Percentiles rank a stretch among this genome's conserved stretches.
phyloP scores from a whole-genome alignment of 2,888 invertebrate species.

The Brassicogethes aeneus region DNA sequence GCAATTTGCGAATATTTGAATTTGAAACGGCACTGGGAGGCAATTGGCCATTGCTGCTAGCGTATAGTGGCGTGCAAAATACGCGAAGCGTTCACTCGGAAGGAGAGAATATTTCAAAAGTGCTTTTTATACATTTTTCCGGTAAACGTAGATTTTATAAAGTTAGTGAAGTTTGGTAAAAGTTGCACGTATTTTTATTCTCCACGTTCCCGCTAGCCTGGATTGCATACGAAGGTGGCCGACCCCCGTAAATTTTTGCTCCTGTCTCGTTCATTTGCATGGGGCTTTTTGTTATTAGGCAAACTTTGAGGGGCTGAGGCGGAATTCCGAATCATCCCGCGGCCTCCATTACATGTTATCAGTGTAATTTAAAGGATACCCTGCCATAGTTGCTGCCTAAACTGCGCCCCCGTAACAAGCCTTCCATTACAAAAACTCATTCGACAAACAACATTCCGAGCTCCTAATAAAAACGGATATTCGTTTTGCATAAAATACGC shows the following conservation, averaged over 20 bases:
- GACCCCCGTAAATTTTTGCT: constrained; percentile 15
- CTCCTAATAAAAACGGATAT: constrained; percentile 15
- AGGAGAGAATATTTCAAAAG: constrained; percentile 5
- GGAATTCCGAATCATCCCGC: constrained; percentile 36
- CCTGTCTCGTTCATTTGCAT: constrained; percentile 36
- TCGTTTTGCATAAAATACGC: constrained; percentile 1
- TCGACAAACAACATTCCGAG: constrained; percentile 19
- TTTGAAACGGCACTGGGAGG: neutral
- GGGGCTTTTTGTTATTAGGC: constrained; percentile 33
- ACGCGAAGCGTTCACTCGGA: constrained; percentile 4
- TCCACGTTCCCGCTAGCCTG: constrained; percentile 7
- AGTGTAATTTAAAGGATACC: constrained; percentile 34
- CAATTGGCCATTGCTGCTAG: neutral
- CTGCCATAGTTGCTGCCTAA: constrained; percentile 32
- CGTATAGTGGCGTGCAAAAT: neutral
- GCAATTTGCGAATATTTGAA: too few relatives aligned
- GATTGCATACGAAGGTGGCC: constrained; percentile 13
- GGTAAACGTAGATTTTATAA: constrained; percentile 8
- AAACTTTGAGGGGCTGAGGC: constrained; percentile 14
- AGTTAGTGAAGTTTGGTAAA: constrained; percentile 11
- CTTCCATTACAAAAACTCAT: constrained; percentile 31
- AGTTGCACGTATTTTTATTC: constrained; percentile 14
- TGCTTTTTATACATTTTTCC: constrained; percentile 9
- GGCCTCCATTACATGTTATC: constrained; percentile 37
- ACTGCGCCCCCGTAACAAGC: constrained; percentile 34